A percentile compares a stretch with the other conserved stretches of the same genome.
phyloP scores from a whole-genome alignment of 2,888 invertebrate species.

The Dastarcus helophoroides region DNA sequence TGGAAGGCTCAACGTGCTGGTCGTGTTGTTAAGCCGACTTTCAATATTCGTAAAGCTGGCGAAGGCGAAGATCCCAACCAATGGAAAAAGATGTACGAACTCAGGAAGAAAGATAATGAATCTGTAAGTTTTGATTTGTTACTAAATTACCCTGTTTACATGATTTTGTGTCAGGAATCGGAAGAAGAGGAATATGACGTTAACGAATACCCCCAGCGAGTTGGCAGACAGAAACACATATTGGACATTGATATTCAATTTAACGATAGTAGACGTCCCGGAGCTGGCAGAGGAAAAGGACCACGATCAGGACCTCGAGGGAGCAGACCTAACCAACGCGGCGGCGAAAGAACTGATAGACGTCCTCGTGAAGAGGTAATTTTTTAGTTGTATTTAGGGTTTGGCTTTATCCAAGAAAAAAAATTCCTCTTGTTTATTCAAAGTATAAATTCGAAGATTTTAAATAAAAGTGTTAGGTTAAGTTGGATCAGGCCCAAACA shows the following conservation, averaged over 20 bases:
- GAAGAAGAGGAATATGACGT: conserved; percentile 53
- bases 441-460: too few species aligned
- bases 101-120: conserved; percentile 58
- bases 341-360: conserved; percentile 23
- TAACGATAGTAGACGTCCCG: conserved; percentile 65
- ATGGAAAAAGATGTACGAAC: conserved; percentile 84
- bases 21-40: conserved; percentile 72
- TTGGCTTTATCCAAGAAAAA: too few species aligned
- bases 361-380: conserved; percentile 10
- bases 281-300: conserved; percentile 51
- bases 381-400: too few species aligned
- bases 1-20: conserved; percentile 80
- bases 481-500: too few species aligned
- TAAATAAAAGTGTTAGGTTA: too few species aligned
- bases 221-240: conserved; percentile 75
- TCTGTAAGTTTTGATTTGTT: conserved; percentile 20
- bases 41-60: conserved; percentile 85
- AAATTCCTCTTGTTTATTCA: too few species aligned
- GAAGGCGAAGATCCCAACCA: conserved; percentile 85
- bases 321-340: conserved; percentile 28
- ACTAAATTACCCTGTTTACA: neutral
- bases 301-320: conserved; percentile 39
- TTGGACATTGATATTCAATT: conserved; percentile 83
- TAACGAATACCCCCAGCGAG: conserved; percentile 73
- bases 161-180: conserved; percentile 24